Evolutionary conservation across 2,888 invertebrate species (phyloP).

Genomic region (Phytoseiulus persimilis): DNA sequence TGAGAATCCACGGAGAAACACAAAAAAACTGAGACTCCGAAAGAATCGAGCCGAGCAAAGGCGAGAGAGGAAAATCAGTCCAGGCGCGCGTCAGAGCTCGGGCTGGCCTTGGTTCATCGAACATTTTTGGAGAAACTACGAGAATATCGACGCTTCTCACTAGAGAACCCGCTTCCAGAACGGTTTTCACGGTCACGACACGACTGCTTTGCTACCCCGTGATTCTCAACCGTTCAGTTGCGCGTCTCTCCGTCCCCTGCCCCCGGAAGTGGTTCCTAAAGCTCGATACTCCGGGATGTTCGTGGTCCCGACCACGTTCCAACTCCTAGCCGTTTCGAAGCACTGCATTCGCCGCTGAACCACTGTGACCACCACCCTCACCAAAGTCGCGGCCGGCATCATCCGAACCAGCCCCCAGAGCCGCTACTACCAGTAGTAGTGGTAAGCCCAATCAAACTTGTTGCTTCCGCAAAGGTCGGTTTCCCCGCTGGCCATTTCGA

Average conservation of each 20-base stretch:
- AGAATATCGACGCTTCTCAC: no score
- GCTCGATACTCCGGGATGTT: neutral
- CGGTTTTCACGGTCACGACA: no score
- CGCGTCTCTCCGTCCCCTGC: no score
- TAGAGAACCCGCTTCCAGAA: no score
- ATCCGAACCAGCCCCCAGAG: neutral
- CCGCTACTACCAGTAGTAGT: neutral
- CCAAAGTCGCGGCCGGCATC: neutral
- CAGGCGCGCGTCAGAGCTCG: no score
- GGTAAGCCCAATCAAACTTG: conserved; percentile 5
- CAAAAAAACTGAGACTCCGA: neutral
- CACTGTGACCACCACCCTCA: neutral
- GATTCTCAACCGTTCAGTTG: no score
- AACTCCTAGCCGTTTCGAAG: neutral
- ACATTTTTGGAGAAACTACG: no score
- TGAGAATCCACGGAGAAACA: neutral
- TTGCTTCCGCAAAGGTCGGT: neutral
- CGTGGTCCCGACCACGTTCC: neutral
- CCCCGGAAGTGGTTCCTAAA: neutral
- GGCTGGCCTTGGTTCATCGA: no score
- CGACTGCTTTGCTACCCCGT: no score
- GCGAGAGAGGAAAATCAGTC: no score
- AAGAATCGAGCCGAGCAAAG: no score
- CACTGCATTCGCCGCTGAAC: neutral
- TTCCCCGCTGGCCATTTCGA: neutral